Evolutionary conservation across 2,888 invertebrate genomes (phyloP).

Genomic region (Lochmaea crataegi): DNA sequence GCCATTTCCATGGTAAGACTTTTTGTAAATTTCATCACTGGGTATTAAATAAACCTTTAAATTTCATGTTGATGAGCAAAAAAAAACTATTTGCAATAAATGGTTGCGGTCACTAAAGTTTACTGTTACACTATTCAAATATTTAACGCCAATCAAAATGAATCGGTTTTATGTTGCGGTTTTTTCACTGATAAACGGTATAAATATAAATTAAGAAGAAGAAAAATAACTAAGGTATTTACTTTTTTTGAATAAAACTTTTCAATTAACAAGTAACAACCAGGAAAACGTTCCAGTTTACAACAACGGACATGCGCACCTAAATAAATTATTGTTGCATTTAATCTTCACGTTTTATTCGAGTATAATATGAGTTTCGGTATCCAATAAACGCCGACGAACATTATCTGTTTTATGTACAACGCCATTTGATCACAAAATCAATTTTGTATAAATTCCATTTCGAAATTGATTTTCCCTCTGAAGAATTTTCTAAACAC

Average conservation of each 20-base stretch:
- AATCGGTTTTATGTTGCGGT: constrained; percentile 9
- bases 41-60: too few species aligned
- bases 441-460: constrained; percentile 26
- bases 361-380: background rate
- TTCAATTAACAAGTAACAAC: too few species aligned
- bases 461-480: constrained; percentile 23
- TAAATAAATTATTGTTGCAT: too few species aligned
- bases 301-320: too few species aligned
- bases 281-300: too few species aligned
- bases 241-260: too few species aligned
- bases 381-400: constrained; percentile 20
- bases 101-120: constrained; percentile 3
- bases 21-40: too few species aligned
- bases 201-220: background rate
- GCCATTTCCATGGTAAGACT: too few species aligned
- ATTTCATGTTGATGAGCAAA: too few species aligned
- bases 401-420: constrained; percentile 20
- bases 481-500: background rate
- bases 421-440: constrained; percentile 20
- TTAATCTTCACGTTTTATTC: background rate
- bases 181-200: background rate
- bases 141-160: constrained; percentile 6
- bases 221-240: background rate
- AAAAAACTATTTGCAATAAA: constrained; percentile 13
- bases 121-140: constrained; percentile 12